These are phyloP conservation scores for Halichoeres trimaculatus DNA, from an alignment of 2,113 vertebrate genomes.

Conservation along the genomic window DNA sequence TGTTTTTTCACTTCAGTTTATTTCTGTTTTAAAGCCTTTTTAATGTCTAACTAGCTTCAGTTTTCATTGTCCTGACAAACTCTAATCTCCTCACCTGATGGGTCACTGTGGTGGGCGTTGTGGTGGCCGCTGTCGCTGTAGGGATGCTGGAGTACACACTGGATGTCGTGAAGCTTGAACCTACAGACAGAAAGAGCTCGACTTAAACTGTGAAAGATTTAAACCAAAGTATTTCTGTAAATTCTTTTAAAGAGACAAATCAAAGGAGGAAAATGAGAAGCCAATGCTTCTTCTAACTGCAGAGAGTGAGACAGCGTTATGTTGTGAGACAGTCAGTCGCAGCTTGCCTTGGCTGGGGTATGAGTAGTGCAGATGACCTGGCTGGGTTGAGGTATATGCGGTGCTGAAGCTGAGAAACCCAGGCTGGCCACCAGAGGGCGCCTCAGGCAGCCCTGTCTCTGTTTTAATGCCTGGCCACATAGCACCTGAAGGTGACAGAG, in stretches of 20 bases:
- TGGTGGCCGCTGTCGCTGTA: conserved; percentile 73
- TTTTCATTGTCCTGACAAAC: not conserved
- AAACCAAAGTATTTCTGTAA: not conserved
- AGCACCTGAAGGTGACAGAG: conserved; percentile 88
- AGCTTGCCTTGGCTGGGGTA: conserved; percentile 95
- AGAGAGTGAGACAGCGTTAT: conserved; percentile 32
- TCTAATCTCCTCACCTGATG: conserved; percentile 54
- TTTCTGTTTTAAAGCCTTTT: too few relatives aligned
- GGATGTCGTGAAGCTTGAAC: conserved; percentile 85
- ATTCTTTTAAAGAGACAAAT: not conserved
- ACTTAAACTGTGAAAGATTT: not conserved
- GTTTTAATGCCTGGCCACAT: conserved; percentile 99
- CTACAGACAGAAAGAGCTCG: conserved; percentile 50
- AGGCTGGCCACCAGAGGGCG: conserved; percentile 94
- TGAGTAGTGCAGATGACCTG: conserved; percentile 96
- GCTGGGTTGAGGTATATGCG: conserved; percentile 94
- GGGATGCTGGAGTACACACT: conserved; percentile 84
- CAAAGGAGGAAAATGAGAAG: conserved; percentile 15
- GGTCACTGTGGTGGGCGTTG: conserved; percentile 62
- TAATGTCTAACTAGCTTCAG: not conserved
- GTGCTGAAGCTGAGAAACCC: conserved; percentile 98
- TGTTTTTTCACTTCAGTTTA: too few relatives aligned
- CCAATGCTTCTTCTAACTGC: not conserved
- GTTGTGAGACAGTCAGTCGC: conserved; percentile 51
- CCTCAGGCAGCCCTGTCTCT: conserved; percentile 95